Evolutionary conservation across 2,888 invertebrate genomes (phyloP).

Genomic region (Rotaria magnacalcarata): DNA sequence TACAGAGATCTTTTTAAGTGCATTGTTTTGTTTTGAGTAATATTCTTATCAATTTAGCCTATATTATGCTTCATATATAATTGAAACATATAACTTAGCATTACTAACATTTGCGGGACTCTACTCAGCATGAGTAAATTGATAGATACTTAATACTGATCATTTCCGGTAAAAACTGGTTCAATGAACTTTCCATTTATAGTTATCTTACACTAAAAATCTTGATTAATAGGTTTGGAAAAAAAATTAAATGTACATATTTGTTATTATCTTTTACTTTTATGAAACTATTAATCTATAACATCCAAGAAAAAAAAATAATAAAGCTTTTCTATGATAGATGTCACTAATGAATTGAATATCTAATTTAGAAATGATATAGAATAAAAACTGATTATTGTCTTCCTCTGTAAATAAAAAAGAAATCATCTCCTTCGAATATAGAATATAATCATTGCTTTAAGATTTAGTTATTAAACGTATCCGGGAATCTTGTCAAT

Average conservation of each 20-base stretch:
- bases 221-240: background rate
- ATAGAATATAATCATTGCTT: background rate
- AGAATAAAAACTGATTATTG: background rate
- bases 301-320: too few relatives aligned
- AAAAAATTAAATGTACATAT: too few relatives aligned
- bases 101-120: background rate
- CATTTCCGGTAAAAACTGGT: background rate
- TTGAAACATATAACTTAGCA: background rate
- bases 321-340: background rate
- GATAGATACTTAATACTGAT: background rate
- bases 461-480: background rate
- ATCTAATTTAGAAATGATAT: background rate
- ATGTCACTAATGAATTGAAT: background rate
- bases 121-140: slow-evolving; percentile 1
- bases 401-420: slow-evolving; percentile 16
- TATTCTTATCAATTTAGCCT: too few relatives aligned
- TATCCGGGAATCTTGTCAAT: background rate
- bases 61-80: too few relatives aligned
- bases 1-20: too few relatives aligned
- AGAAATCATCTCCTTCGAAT: background rate
- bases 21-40: too few relatives aligned
- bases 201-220: background rate
- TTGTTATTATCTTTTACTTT: too few relatives aligned
- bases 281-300: too few relatives aligned
- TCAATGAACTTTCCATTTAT: background rate